Conservation (phyloP, 2,888 invertebrate genomes). For the Napeogenes inachia region DNA sequence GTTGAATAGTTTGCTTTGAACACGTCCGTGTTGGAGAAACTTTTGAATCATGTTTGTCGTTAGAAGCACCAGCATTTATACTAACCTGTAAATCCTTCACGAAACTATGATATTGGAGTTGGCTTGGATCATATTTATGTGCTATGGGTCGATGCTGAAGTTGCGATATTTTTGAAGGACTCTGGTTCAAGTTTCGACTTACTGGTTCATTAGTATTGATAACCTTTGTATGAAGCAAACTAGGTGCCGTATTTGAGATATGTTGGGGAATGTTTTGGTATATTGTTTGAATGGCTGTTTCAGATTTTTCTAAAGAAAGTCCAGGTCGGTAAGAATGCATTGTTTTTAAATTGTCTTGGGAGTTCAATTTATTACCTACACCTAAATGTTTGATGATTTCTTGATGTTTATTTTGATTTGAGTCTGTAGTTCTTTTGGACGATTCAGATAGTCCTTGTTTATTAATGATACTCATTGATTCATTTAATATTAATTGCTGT, state of each 20-base stretch:
- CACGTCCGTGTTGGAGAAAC: constrained; percentile 16
- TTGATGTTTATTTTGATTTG: constrained; percentile 16
- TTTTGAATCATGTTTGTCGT: constrained; percentile 23
- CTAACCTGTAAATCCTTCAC: constrained; percentile 51
- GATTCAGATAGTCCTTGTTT: neutral
- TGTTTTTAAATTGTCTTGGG: constrained; percentile 28
- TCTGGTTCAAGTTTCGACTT: neutral
- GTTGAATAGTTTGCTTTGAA: constrained; percentile 37
- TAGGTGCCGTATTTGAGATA: neutral
- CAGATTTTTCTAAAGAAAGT: neutral
- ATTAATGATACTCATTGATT: neutral
- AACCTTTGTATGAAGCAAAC: neutral
- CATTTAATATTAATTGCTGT: neutral
- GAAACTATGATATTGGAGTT: constrained; percentile 38
- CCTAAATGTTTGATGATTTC: constrained; percentile 14
- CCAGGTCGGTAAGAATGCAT: neutral
- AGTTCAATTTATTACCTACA: constrained; percentile 34
- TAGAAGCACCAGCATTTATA: constrained; percentile 47
- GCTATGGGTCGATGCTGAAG: constrained; percentile 1
- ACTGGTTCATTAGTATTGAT: neutral
- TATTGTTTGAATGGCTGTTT: neutral
- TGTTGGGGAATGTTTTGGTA: neutral
- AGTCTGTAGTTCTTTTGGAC: neutral
- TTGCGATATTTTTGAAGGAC: neutral
- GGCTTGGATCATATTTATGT: constrained; percentile 7